A percentile compares a stretch with the other conserved stretches of the same genome.
Conservation (phyloP, 2,113 vertebrate species). For the Ammodytes marinus region DNA sequence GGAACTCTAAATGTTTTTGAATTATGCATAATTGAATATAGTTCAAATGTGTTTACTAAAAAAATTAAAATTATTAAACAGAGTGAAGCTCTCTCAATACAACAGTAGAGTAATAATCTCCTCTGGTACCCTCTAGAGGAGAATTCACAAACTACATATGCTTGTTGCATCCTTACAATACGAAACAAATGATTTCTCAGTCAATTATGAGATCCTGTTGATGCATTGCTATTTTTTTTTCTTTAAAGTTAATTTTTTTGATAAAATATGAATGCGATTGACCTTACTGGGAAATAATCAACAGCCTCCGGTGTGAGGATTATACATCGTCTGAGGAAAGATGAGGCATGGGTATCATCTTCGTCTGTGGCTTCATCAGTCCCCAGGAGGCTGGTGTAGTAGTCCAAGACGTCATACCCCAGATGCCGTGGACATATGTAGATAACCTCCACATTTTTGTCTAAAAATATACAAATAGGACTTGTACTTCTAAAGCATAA, state of each 20-base stretch:
- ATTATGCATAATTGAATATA: slow-evolving; percentile 51
- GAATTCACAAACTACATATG: slow-evolving; percentile 55
- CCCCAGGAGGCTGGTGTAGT: slow-evolving; percentile 90
- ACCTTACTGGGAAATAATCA: slow-evolving; percentile 89
- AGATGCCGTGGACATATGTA: slow-evolving; percentile 89
- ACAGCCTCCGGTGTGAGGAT: slow-evolving; percentile 93
- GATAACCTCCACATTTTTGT: slow-evolving; percentile 93
- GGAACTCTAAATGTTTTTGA: slow-evolving; percentile 46
- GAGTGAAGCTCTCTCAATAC: slow-evolving; percentile 8
- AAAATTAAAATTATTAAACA: slow-evolving; percentile 42
- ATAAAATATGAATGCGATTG: slow-evolving; percentile 30
- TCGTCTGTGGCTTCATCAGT: slow-evolving; percentile 85
- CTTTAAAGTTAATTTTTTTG: not conserved
- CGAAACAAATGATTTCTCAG: not conserved
- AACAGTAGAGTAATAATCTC: slow-evolving; percentile 37
- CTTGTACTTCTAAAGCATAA: not conserved
- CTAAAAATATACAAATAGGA: slow-evolving; percentile 74
- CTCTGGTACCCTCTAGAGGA: slow-evolving; percentile 80
- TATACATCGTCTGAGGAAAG: slow-evolving; percentile 87
- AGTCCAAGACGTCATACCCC: slow-evolving; percentile 87
- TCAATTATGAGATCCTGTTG: not conserved
- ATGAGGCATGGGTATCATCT: slow-evolving; percentile 72
- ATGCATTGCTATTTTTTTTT: not conserved
- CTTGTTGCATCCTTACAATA: not conserved
- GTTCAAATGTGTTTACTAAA: slow-evolving; percentile 50